These are phyloP conservation scores for Cebidichthys violaceus DNA, from an alignment of 2,113 vertebrate genomes.

Conservation along the genomic window DNA sequence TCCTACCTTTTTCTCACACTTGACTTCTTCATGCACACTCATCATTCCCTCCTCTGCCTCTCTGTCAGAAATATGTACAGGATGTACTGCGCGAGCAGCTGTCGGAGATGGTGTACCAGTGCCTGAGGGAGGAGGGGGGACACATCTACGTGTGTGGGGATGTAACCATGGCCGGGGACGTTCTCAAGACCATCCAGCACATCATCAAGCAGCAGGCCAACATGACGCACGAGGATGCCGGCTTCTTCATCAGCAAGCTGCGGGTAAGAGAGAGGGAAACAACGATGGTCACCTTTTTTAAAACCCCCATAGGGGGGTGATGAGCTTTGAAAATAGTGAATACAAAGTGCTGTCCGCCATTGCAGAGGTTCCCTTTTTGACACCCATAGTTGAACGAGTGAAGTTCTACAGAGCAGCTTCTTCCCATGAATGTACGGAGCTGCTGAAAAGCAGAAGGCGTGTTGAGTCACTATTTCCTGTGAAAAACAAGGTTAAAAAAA, in stretches of 20 bases:
- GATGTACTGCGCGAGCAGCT: conserved; percentile 94
- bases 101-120: conserved; percentile 89
- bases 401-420: background rate
- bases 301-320: background rate
- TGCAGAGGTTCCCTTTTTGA: background rate
- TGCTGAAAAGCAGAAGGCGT: background rate
- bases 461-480: background rate
- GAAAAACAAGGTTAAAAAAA: conserved; percentile 3
- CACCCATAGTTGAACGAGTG: background rate
- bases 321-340: background rate
- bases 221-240: conserved; percentile 90
- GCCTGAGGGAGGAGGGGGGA: conserved; percentile 92
- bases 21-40: conserved; percentile 22
- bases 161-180: conserved; percentile 97
- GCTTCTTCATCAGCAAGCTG: conserved; percentile 95
- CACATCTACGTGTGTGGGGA: conserved; percentile 98
- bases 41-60: conserved; percentile 14
- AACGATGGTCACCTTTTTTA: background rate
- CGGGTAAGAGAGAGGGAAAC: conserved; percentile 82
- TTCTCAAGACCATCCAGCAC: conserved; percentile 94
- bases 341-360: background rate
- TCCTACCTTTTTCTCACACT: conserved; percentile 7
- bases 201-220: conserved; percentile 91
- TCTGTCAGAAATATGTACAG: conserved; percentile 95
- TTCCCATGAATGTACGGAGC: background rate